Conservation (phyloP, 2,888 invertebrate genomes). For the Conistra vaccinii region DNA sequence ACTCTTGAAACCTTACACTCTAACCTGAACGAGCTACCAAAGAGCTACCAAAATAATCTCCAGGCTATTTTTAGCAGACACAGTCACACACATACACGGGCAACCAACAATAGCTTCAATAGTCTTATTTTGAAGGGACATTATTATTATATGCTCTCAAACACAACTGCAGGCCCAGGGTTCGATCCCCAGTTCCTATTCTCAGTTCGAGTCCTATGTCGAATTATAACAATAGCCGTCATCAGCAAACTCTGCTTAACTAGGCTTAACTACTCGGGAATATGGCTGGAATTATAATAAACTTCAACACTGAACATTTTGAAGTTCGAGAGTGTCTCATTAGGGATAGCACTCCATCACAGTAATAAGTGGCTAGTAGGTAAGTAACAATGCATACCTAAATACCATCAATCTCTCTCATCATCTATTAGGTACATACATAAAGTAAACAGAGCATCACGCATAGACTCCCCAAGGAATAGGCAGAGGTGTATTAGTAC, state of each 20-base stretch:
- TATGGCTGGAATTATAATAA: not conserved
- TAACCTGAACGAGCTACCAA: not conserved
- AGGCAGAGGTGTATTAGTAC: too few species aligned
- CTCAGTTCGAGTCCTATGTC: not conserved
- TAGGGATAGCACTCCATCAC: not conserved
- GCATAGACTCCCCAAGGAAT: too few species aligned
- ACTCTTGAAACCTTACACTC: conserved; percentile 16
- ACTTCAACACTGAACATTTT: not conserved
- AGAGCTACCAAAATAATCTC: not conserved
- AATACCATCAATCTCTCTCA: not conserved
- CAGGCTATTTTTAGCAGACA: not conserved
- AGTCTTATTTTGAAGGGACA: not conserved
- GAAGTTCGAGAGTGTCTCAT: not conserved
- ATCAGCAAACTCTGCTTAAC: not conserved
- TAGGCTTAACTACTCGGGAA: not conserved
- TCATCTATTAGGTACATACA: not conserved
- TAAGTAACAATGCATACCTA: not conserved
- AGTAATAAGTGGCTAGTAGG: not conserved
- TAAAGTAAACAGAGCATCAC: too few species aligned
- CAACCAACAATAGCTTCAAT: conserved; percentile 1
- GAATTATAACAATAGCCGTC: not conserved
- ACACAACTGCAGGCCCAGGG: not conserved
- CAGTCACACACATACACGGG: not conserved
- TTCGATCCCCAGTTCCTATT: not conserved
- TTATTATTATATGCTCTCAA: conserved; percentile 3